These are phyloP conservation scores for Botia almorhae DNA, from an alignment of 2,797 vertebrate genomes.

Conservation along the genomic window DNA sequence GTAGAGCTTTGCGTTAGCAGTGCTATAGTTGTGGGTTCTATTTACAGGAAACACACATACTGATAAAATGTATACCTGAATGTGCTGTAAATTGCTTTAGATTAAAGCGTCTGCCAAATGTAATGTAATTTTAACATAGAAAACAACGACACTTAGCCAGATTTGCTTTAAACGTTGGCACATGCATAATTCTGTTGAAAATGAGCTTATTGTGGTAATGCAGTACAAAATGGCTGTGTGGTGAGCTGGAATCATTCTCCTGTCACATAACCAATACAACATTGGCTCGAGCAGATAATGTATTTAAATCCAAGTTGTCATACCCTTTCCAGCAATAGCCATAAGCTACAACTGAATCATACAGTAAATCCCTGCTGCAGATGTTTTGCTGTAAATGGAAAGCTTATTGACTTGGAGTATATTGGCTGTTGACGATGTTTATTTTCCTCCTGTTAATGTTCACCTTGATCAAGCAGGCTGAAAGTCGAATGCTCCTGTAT, in stretches of 20 bases:
- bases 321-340: background rate
- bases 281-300: background rate
- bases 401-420: background rate
- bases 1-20: no score
- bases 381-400: background rate
- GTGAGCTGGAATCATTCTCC: constrained; percentile 3
- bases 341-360: constrained; percentile 1
- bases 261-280: constrained; percentile 25
- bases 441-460: constrained; percentile 18
- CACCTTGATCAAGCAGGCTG: constrained; percentile 24
- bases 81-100: no score
- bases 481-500: constrained; percentile 21
- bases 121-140: background rate
- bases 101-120: no score
- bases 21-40: no score
- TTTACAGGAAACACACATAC: no score
- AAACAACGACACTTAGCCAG: background rate
- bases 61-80: no score
- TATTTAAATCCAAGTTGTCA: constrained; percentile 25
- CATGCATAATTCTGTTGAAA: background rate
- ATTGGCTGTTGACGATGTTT: background rate
- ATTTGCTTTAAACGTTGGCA: background rate
- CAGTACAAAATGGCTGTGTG: background rate
- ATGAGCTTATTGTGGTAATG: background rate
- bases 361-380: constrained; percentile 12